Conservation (phyloP, 92 coral and sea anemone genomes). For the Epizoanthus ramosus region DNA sequence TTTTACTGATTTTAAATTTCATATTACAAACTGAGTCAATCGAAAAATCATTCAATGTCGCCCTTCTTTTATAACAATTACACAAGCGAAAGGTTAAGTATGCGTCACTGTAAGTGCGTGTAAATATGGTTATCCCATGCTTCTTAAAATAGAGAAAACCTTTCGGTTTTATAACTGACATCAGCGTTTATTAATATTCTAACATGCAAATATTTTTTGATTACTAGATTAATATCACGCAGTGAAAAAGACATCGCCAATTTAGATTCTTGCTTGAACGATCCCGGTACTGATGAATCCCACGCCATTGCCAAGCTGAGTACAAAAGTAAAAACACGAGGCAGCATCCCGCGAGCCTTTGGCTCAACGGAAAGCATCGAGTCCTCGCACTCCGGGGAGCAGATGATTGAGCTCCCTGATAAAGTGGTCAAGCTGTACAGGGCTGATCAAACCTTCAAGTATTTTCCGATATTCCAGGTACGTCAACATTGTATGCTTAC, state of each 20-base stretch:
- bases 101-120: not conserved
- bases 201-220: conserved; percentile 1
- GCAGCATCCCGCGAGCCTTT: conserved; percentile 75
- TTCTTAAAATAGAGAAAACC: not conserved
- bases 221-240: conserved; percentile 70
- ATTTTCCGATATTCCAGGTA: conserved; percentile 93
- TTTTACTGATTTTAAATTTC: too few relatives aligned
- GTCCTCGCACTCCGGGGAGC: conserved; percentile 65
- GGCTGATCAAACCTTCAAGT: conserved; percentile 97
- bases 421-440: conserved; percentile 84
- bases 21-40: too few relatives aligned
- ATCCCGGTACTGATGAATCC: conserved; percentile 65
- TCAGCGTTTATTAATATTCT: not conserved
- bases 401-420: conserved; percentile 78
- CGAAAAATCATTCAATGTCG: too few relatives aligned
- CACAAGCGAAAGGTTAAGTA: not conserved
- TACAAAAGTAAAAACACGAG: conserved; percentile 63
- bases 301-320: conserved; percentile 74
- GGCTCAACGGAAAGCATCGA: conserved; percentile 82
- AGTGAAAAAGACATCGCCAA: conserved; percentile 85
- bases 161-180: not conserved
- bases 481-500: not conserved
- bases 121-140: not conserved
- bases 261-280: conserved; percentile 74
- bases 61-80: not conserved